phyloP scores from a whole-genome alignment of 2,113 vertebrate genomes.

The Chlorodrepanis virens region DNA sequence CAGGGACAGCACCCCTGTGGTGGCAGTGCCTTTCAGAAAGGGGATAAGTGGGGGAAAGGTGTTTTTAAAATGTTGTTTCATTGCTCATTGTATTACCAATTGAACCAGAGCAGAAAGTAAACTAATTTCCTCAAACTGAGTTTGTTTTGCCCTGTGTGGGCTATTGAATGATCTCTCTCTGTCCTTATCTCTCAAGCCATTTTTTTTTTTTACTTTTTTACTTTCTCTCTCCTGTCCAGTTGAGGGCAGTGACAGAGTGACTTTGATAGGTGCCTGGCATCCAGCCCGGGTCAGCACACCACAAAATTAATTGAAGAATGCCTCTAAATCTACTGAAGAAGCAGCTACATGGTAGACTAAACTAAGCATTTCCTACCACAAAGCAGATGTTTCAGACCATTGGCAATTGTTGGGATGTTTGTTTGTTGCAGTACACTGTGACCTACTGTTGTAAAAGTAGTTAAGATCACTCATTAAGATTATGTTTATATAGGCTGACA shows the following conservation, averaged over 20 bases:
- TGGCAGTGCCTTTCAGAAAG: no score
- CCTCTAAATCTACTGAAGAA: not conserved
- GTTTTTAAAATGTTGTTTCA: not conserved
- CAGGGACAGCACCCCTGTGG: not conserved
- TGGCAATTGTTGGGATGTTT: not conserved
- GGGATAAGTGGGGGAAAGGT: fast-evolving
- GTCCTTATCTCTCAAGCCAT: not conserved
- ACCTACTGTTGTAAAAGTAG: not conserved
- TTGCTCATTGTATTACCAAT: not conserved
- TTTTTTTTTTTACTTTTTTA: no score
- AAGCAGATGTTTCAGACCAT: not conserved
- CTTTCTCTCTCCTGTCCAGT: not conserved
- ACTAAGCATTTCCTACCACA: not conserved
- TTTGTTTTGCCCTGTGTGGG: not conserved
- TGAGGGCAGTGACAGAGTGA: not conserved
- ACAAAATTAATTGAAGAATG: not conserved
- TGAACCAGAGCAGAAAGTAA: not conserved
- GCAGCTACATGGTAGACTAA: not conserved
- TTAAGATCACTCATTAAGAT: not conserved
- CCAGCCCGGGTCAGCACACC: not conserved
- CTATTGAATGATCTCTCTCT: not conserved
- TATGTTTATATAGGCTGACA: not conserved
- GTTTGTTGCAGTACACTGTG: not conserved
- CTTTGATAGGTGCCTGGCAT: not conserved
- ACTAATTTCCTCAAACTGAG: not conserved